Conservation (phyloP, 2,888 invertebrate species). For the Caenorhabditis virilis region DNA sequence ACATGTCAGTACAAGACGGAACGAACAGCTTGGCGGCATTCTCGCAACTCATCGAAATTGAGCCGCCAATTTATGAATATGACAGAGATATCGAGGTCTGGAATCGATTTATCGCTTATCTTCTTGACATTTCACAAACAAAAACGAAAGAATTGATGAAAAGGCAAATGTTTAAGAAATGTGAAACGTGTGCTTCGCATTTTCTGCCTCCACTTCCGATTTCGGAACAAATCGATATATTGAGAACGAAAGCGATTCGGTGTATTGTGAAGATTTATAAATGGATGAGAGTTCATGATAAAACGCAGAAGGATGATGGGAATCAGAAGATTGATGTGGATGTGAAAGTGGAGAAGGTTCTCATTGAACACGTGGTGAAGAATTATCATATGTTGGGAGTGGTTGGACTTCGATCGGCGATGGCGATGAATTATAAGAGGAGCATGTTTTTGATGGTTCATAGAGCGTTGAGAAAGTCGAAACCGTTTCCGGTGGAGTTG, state of each 20-base stretch:
- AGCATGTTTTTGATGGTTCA: too few relatives aligned
- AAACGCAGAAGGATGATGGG: too few relatives aligned
- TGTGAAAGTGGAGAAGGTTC: too few relatives aligned
- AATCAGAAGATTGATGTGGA: too few relatives aligned
- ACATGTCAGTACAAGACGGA: slow-evolving; percentile 28
- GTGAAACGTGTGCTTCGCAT: slow-evolving; percentile 46
- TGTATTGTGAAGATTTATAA: slow-evolving; percentile 17
- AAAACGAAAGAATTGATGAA: slow-evolving; percentile 8
- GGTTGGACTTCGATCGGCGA: too few relatives aligned
- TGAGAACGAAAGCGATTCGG: slow-evolving; percentile 27
- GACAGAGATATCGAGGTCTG: slow-evolving; percentile 8
- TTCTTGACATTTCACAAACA: slow-evolving; percentile 30
- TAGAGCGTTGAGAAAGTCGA: too few relatives aligned
- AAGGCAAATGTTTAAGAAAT: slow-evolving; percentile 31
- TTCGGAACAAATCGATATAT: slow-evolving; percentile 21
- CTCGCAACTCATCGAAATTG: slow-evolving; percentile 2
- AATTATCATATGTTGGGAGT: too few relatives aligned
- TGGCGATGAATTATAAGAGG: too few relatives aligned
- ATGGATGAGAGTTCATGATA: slow-evolving; percentile 8
- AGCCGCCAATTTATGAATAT: slow-evolving; percentile 22
- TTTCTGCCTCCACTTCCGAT: slow-evolving; percentile 48
- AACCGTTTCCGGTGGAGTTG: too few relatives aligned
- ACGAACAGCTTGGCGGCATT: slow-evolving; percentile 14
- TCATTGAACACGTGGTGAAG: too few relatives aligned
- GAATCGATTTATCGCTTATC: slow-evolving; percentile 9